Evolutionary conservation across 2,888 invertebrate species (phyloP).

Genomic region (Glaucopsyche alexis): DNA sequence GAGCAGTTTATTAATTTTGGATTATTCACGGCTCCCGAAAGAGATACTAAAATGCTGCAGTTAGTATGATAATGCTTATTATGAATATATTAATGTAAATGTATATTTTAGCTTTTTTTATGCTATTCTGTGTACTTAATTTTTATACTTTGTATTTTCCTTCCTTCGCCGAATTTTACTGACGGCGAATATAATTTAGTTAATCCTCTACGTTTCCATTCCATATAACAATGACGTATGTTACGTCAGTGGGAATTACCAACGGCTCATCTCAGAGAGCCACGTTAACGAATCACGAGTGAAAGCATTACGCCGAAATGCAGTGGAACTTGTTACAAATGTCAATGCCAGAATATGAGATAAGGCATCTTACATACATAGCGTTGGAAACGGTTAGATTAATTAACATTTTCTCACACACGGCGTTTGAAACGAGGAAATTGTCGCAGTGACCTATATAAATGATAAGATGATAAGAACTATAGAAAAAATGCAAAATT

Average conservation of each 20-base stretch:
- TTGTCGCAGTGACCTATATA: no score
- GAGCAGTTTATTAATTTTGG: slow-evolving; percentile 19
- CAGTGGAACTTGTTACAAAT: slow-evolving; percentile 20
- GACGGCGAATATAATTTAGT: not conserved
- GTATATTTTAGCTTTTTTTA: not conserved
- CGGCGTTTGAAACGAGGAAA: not conserved
- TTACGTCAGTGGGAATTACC: not conserved
- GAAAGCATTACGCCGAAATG: slow-evolving; percentile 14
- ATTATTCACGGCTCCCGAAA: slow-evolving; percentile 2
- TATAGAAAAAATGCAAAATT: no score
- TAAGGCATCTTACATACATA: not conserved
- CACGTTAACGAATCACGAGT: slow-evolving; percentile 17
- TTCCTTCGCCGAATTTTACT: not conserved
- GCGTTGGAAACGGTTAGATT: not conserved
- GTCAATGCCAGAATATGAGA: slow-evolving; percentile 25
- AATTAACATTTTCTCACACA: not conserved
- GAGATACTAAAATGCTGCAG: slow-evolving; percentile 8
- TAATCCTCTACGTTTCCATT: not conserved
- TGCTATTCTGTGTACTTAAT: not conserved
- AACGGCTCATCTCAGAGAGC: not conserved
- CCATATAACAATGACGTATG: not conserved
- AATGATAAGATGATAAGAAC: no score
- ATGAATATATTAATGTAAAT: not conserved
- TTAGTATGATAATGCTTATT: slow-evolving; percentile 6
- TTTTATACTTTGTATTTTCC: not conserved